phyloP scores from a whole-genome alignment of 2,888 invertebrate genomes.

The Tetragonula carbonaria region DNA sequence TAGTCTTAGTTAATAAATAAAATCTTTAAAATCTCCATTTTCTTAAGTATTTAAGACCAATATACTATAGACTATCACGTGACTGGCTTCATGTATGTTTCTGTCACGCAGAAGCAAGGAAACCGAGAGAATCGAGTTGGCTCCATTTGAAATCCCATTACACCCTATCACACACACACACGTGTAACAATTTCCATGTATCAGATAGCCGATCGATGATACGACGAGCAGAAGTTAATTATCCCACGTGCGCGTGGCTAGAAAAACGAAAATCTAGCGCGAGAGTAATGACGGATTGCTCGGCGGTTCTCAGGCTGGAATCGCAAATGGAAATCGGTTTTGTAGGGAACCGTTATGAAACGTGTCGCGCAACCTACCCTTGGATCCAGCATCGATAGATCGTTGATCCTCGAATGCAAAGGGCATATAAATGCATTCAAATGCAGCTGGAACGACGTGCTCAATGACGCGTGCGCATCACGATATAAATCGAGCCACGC shows the following conservation, averaged over 20 bases:
- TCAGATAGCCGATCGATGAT: not conserved
- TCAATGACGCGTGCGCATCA: conserved; percentile 61
- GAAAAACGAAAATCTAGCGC: conserved; percentile 9
- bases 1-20: too few species aligned
- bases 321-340: conserved; percentile 37
- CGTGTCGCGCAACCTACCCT: conserved; percentile 38
- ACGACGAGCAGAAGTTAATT: conserved; percentile 31
- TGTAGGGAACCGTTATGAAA: conserved; percentile 51
- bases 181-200: not conserved
- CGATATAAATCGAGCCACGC: conserved; percentile 59
- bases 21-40: too few species aligned
- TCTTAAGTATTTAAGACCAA: too few species aligned
- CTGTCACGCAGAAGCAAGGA: not conserved
- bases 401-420: conserved; percentile 4
- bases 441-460: conserved; percentile 50
- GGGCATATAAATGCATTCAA: conserved; percentile 33
- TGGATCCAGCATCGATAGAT: conserved; percentile 30
- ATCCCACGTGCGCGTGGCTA: not conserved
- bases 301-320: not conserved
- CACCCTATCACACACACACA: too few species aligned
- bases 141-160: conserved; percentile 12
- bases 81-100: not conserved
- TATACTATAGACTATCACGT: too few species aligned
- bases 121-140: conserved; percentile 7
- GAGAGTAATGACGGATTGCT: conserved; percentile 39